These are phyloP conservation scores for Drosophila ironensis DNA, from an alignment of 1,140 invertebrate species.

Conservation along the genomic window DNA sequence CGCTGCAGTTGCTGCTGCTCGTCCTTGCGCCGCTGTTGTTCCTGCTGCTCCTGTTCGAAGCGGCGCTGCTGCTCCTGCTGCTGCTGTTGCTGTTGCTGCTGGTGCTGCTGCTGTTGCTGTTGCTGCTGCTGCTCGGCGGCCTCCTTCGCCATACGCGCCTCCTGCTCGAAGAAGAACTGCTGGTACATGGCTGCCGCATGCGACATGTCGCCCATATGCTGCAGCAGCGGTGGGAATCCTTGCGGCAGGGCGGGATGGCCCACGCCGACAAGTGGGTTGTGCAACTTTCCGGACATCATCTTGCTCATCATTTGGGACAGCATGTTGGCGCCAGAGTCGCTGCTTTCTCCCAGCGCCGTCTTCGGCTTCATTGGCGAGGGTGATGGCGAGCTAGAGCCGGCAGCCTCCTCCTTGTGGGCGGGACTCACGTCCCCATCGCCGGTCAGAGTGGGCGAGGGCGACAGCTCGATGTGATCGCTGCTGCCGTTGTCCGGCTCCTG, in stretches of 20 bases:
- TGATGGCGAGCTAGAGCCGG: constrained; percentile 84
- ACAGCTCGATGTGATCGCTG: constrained; percentile 83
- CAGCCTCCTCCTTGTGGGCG: constrained; percentile 84
- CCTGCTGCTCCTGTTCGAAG: constrained; percentile 84
- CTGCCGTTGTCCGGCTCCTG: constrained; percentile 83
- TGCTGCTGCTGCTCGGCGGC: constrained; percentile 84
- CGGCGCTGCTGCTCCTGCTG: constrained; percentile 84
- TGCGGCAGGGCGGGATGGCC: constrained; percentile 83
- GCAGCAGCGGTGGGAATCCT: constrained; percentile 84
- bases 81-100: constrained; percentile 83
- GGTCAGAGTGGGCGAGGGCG: constrained; percentile 81
- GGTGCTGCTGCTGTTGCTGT: constrained; percentile 82
- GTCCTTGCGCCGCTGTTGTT: constrained; percentile 82
- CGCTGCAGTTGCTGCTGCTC: constrained; percentile 84
- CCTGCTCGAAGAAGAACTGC: constrained; percentile 89
- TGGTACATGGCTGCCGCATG: constrained; percentile 90
- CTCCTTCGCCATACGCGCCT: constrained; percentile 88
- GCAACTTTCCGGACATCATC: constrained; percentile 86
- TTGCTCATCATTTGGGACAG: constrained; percentile 88
- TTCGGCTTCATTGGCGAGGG: constrained; percentile 45
- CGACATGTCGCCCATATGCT: constrained; percentile 85
- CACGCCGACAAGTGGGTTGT: constrained; percentile 81
- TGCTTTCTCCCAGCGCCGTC: constrained; percentile 27
- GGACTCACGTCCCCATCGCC: constrained; percentile 81
- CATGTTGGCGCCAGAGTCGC: constrained; percentile 83